Base-by-base conservation (phyloP, 2,113 vertebrate genomes). In the Amphiprion ocellaris region DNA sequence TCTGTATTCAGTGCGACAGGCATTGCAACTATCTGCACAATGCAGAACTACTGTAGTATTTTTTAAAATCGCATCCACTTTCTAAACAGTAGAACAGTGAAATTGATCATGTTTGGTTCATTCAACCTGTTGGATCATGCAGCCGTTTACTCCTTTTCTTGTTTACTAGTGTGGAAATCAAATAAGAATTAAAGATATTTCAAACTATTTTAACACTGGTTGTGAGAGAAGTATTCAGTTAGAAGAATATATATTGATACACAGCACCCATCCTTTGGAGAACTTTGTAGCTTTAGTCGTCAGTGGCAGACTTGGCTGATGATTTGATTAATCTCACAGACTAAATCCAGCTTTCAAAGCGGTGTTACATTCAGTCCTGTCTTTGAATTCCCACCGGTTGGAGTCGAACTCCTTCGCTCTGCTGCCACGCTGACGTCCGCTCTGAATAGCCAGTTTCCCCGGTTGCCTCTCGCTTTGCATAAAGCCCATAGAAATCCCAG, bases 401-500 rank as follows among this genome's bases (percentile, higher is more conserved):
- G 66, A 68, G 59, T 61, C 66, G 68, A 62, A 62, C 46, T 50
- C 33, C 69, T 69, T 24, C 2, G 0, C 68, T 76, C 87, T 59
- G 69, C 74, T 71, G 74, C 62, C 65, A 67, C 69, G 10, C 37
- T 64, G 65, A 62, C 67, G 47, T 68, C 72, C 44, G 68, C 67
- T 47, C 54, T 85, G 79, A 90, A 88, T 77, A 70, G 63, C 5
- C 74, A 37, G 67, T 73, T 83, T 77, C 76, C 82, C 70, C 66
- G 77, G 71, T 84, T 19, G 63, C 69, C 79, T 82, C 76, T 61
- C 26, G 1, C 79, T 87, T 83, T 86, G 78, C 85, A 89, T 83
- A 75, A 78, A 84, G 81, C 68, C 88, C 81, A 79, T 83, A 84
- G 81, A 92, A 89, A 87, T 70, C 72, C 74, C 71, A 77, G 87